A percentile compares a stretch with the other conserved stretches of the same genome.
Evolutionary conservation across 2,888 invertebrate species (phyloP).

Genomic region (Cheilosia vulpina): DNA sequence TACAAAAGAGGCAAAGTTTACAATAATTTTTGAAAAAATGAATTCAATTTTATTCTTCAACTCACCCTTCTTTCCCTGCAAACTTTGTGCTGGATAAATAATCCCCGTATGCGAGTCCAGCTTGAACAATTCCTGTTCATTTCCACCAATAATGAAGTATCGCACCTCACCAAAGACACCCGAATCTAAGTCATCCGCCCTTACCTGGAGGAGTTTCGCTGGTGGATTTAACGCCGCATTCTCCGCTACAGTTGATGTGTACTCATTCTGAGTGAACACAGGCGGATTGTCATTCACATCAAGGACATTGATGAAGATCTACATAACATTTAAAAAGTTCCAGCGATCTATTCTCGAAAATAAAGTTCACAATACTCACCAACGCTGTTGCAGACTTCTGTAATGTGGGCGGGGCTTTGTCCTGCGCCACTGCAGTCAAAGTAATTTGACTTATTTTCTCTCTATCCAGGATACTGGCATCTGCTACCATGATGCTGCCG

Average conservation of each 20-base stretch:
- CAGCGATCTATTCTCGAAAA: constrained; percentile 5
- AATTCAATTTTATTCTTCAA: background rate
- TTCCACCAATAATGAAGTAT: constrained; percentile 89
- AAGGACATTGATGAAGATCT: constrained; percentile 89
- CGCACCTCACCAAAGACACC: constrained; percentile 90
- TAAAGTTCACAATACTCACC: constrained; percentile 83
- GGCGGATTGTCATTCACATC: constrained; percentile 97
- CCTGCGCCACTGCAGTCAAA: constrained; percentile 91
- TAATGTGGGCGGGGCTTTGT: constrained; percentile 89
- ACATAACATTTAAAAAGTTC: constrained; percentile 37
- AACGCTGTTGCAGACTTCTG: constrained; percentile 90
- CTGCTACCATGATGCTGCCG: constrained; percentile 91
- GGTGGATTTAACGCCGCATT: constrained; percentile 92
- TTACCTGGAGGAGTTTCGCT: constrained; percentile 89
- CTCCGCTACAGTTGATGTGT: constrained; percentile 92
- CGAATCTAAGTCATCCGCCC: constrained; percentile 92
- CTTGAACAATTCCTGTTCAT: constrained; percentile 88
- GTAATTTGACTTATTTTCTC: constrained; percentile 89
- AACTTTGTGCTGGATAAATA: constrained; percentile 90
- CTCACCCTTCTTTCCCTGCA: constrained; percentile 86
- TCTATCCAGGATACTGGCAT: constrained; percentile 90
- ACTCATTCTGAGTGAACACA: constrained; percentile 90
- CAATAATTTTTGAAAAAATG: background rate
- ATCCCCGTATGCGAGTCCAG: constrained; percentile 91
- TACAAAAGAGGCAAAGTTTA: background rate